Percentiles rank a stretch among this genome's conserved stretches.
Evolutionary conservation across 1,140 invertebrate genomes (phyloP).

Genomic region (Lerema accius): DNA sequence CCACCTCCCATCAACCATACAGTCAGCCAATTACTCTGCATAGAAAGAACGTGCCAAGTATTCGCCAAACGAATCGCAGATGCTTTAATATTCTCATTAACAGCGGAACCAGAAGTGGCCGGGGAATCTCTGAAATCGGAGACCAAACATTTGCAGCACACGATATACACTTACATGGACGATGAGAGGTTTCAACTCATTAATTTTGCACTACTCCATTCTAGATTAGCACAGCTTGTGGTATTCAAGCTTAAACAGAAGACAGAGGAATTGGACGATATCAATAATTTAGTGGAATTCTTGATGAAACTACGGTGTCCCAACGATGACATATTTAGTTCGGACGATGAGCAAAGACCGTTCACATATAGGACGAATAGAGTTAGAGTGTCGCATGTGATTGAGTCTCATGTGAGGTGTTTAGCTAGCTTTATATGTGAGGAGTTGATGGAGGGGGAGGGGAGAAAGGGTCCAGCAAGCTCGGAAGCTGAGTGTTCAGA

Average conservation of each 20-base stretch:
- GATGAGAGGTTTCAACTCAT: conserved; percentile 84
- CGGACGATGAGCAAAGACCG: conserved; percentile 67
- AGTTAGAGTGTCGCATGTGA: conserved; percentile 54
- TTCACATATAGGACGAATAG: conserved; percentile 46
- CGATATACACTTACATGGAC: conserved; percentile 86
- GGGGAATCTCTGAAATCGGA: conserved; percentile 83
- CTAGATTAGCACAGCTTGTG: conserved; percentile 84
- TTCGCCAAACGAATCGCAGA: conserved; percentile 86
- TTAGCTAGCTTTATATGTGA: conserved; percentile 75
- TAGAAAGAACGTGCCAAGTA: conserved; percentile 86
- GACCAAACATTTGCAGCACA: conserved; percentile 85
- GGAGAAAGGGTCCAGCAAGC: conserved; percentile 60
- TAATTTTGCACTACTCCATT: conserved; percentile 85
- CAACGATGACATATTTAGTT: conserved; percentile 78
- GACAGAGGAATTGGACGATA: conserved; percentile 62
- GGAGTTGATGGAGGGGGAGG: conserved; percentile 59
- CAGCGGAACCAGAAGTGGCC: conserved; percentile 68
- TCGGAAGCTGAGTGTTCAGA: conserved; percentile 82
- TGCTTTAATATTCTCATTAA: conserved; percentile 65
- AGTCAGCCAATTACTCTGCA: conserved; percentile 83
- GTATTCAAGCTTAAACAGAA: conserved; percentile 77
- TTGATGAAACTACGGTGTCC: conserved; percentile 67
- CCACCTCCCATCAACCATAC: conserved; percentile 62
- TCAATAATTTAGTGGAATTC: conserved; percentile 66
- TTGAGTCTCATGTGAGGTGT: conserved; percentile 71